phyloP scores from a whole-genome alignment of 1,140 invertebrate genomes.

The Coptotermes formosanus region DNA sequence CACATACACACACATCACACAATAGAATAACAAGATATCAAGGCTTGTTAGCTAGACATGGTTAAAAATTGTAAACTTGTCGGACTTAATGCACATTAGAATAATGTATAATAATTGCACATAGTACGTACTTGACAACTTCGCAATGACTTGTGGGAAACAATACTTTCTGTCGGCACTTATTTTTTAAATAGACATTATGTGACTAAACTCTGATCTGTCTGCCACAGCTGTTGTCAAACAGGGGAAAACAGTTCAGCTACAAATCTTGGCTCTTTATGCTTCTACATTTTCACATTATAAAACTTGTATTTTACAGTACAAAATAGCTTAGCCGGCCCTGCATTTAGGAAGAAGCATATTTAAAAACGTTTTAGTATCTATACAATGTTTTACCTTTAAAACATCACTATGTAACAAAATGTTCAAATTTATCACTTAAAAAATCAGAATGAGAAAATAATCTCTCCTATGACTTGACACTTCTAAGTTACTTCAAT shows the following conservation, averaged over 20 bases:
- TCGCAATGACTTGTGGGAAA: conserved; percentile 22
- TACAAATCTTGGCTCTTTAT: conserved; percentile 23
- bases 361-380: conserved; percentile 26
- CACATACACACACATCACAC: background rate
- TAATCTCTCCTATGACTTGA: conserved; percentile 23
- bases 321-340: conserved; percentile 34
- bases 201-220: conserved; percentile 12
- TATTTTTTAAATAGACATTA: background rate
- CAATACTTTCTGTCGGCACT: conserved; percentile 24
- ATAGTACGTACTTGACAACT: conserved; percentile 27
- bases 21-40: conserved; percentile 6
- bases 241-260: conserved; percentile 20
- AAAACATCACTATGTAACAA: conserved; percentile 25
- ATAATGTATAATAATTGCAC: conserved; percentile 30
- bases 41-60: conserved; percentile 23
- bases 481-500: conserved; percentile 25
- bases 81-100: conserved; percentile 30
- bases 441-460: conserved; percentile 20
- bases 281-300: conserved; percentile 30
- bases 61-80: conserved; percentile 21
- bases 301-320: conserved; percentile 32
- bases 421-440: conserved; percentile 22
- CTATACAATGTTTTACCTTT: conserved; percentile 28
- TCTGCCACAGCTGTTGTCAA: conserved; percentile 10
- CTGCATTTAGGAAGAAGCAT: conserved; percentile 35